Evolutionary conservation across 2,888 invertebrate genomes (phyloP).

Genomic region (Anoplius nigerrimus): DNA sequence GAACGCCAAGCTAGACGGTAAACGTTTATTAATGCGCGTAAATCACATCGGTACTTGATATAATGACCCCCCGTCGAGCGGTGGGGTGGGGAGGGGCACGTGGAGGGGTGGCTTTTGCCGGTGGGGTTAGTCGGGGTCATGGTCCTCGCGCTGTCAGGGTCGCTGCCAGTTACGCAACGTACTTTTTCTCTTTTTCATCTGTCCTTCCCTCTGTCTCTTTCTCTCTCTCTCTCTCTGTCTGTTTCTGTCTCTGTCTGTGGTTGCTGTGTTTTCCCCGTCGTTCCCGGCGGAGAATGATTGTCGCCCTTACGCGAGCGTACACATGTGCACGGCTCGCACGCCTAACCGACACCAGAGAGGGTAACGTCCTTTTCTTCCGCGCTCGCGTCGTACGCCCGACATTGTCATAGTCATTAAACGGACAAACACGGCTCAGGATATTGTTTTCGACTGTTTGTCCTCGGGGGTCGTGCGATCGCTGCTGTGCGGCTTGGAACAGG

Average conservation of each 20-base stretch:
- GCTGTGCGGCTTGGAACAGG: too few relatives aligned
- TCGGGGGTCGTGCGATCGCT: slow-evolving; percentile 6
- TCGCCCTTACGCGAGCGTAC: too few relatives aligned
- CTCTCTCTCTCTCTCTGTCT: background rate
- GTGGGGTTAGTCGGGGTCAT: too few relatives aligned
- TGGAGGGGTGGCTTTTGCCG: too few relatives aligned
- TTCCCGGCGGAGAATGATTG: too few relatives aligned
- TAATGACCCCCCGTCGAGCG: slow-evolving; percentile 47
- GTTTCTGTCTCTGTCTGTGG: background rate
- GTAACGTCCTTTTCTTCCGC: background rate
- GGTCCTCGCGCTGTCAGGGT: slow-evolving; percentile 16
- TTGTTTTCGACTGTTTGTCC: slow-evolving; percentile 38
- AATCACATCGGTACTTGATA: slow-evolving; percentile 62
- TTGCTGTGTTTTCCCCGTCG: too few relatives aligned
- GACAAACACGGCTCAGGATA: slow-evolving; percentile 39
- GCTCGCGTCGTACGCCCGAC: too few relatives aligned
- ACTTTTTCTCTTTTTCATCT: background rate
- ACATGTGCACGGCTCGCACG: background rate
- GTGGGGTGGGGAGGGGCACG: slow-evolving; percentile 10
- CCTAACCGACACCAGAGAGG: background rate
- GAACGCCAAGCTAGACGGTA: slow-evolving; percentile 43
- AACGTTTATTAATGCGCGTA: slow-evolving; percentile 68
- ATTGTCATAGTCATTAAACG: slow-evolving; percentile 41
- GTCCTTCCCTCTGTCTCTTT: background rate
- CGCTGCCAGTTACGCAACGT: background rate